Evolutionary conservation across 2,888 invertebrate genomes (phyloP), one percentile per base, ranked within the genome.

Genomic region (Phymatocera aterrima): DNA sequence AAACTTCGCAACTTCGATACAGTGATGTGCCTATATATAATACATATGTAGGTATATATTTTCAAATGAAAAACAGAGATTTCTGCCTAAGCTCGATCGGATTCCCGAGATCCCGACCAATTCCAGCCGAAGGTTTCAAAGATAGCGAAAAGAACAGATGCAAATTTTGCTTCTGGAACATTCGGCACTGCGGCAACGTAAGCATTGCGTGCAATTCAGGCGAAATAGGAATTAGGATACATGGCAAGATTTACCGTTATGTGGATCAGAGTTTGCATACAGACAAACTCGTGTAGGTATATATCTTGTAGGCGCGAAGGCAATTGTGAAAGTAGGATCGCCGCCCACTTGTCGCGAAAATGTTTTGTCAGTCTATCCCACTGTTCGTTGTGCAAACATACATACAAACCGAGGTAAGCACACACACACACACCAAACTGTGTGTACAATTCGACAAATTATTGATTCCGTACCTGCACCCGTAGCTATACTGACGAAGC

Each of bases 271-370:
- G 31, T 72, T 51, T 12, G 75, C 28, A 28, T 31, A 31, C 34
- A 51, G n/a, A n/a, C n/a, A n/a, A n/a, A n/a, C n/a, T n/a, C n/a
- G n/a, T n/a, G n/a, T 51, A 46, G 2, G 37, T 70, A 85, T 87
- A n/a, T n/a, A n/a, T n/a, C n/a, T n/a, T n/a, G n/a, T n/a, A n/a
- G n/a, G n/a, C n/a, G n/a, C n/a, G n/a, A n/a, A n/a, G n/a, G n/a
- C n/a, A 87, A 86, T 85, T 86, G 88, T 86, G 88, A 88, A 88
- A 88, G 88, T 87, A 85, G 82, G n/a, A n/a, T n/a, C 80, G 81
- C 81, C 83, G 82, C 82, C 83, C 80, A 82, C 79, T 79, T 65
- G 79, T 75, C 75, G 75, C 75, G 18, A 79, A 78, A 77, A 48
- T 54, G 51, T 77, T 78, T 28, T 1, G 40, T 54, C 68, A 40